Evolutionary conservation across 2,797 vertebrate genomes (phyloP), one percentile per base, ranked within the genome.

Genomic region (Oreortyx pictus): DNA sequence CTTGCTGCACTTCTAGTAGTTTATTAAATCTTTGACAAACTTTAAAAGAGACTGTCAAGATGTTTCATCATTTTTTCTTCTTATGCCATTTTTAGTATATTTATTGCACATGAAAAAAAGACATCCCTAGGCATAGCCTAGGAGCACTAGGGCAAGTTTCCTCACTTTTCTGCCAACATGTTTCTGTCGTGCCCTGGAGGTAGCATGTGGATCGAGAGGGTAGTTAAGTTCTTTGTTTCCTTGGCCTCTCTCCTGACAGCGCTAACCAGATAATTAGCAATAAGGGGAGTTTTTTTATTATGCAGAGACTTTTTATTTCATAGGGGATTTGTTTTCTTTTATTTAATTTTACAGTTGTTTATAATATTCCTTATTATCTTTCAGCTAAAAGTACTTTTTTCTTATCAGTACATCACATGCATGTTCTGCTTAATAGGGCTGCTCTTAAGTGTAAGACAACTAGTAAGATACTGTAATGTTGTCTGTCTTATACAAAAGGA

Each of bases 161-260:
- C 84, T 92, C 43, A 1, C 86, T 92, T 56, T 82, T 91, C 95
- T 93, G 94, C 94, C 92, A 96, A 80, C 73, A 79, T 61, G 86
- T 82, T 93, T 92, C 95, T 93, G 67, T 95, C 39, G 67, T 97
- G 96, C 96, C 97, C 97, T 93, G 93, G 72, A 97, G 97, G 96
- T 92, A 96, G 82, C 96, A 97, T 90, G 93, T 97, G 97, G 91
- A 91, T 96, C 0, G 73, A 95, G 90, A 96, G 70, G 70, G 67
- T 87, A 88, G 82, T 35, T 96, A 72, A 92, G 27, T 56, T 93
- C 81, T 94, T 90, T 31, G 29, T 95, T 92, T 86, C 27, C 54
- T 78, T 70, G 82, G 66, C 60, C 77, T 93, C 81, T 92, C 59
- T 67, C 81, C 74, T 96, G 93, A 90, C 76, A 94, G 65, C 60